Conservation (phyloP, 2,113 vertebrate species). For the Gadus chalcogrammus region DNA sequence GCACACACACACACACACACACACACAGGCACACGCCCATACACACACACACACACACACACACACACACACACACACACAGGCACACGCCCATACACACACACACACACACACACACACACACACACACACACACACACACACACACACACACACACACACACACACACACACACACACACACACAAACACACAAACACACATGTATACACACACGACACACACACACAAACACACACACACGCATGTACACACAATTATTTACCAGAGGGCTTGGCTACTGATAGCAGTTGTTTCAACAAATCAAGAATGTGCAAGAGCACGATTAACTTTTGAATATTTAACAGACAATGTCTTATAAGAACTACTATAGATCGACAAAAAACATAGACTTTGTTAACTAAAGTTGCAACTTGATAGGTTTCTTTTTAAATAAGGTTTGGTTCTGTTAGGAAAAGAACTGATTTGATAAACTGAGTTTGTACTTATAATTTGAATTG, state of each 20-base stretch:
- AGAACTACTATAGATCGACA: no score
- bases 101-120: background rate
- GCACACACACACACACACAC: background rate
- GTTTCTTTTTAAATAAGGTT: no score
- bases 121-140: background rate
- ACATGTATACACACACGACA: background rate
- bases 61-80: background rate
- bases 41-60: background rate
- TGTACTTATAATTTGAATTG: no score
- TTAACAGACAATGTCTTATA: background rate
- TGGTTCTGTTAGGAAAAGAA: no score
- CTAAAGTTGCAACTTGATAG: no score
- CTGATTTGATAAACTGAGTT: no score
- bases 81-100: background rate
- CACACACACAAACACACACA: background rate
- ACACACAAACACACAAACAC: background rate
- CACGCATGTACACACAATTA: background rate
- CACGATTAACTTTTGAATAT: background rate
- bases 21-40: background rate
- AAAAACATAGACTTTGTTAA: no score
- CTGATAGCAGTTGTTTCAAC: background rate
- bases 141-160: background rate
- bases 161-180: background rate
- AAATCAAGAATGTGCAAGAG: background rate
- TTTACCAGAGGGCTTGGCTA: slow-evolving; percentile 1